These are phyloP conservation scores for Crotalus horridus DNA, from an alignment of 2,113 vertebrate genomes.

Conservation along the genomic window DNA sequence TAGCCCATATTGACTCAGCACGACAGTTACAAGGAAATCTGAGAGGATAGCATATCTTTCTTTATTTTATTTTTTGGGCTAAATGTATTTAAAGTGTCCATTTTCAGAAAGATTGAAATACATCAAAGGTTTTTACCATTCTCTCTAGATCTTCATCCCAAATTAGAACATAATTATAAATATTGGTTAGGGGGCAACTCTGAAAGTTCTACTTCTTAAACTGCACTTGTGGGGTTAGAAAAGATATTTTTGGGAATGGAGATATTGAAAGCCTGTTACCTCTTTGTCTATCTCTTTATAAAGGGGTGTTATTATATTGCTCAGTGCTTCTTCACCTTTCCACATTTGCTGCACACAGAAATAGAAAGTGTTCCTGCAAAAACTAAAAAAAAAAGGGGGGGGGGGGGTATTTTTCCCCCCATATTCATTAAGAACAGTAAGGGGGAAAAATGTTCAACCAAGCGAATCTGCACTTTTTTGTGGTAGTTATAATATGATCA, in stretches of 20 bases:
- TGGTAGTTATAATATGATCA: neutral
- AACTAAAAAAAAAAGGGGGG: neutral
- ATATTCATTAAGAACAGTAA: neutral
- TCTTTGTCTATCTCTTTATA: neutral
- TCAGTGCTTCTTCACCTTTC: neutral
- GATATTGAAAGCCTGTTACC: neutral
- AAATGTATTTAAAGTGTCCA: neutral
- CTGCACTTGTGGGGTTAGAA: neutral
- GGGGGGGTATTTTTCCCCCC: no score
- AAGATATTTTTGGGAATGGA: neutral
- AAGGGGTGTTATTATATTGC: neutral
- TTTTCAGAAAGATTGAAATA: conserved; percentile 7
- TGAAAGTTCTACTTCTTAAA: neutral
- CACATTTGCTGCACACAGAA: neutral
- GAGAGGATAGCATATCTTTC: neutral
- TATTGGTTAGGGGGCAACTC: neutral
- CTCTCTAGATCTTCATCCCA: neutral
- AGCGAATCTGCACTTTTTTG: neutral
- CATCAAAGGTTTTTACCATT: neutral
- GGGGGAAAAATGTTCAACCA: neutral
- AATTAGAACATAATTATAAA: neutral
- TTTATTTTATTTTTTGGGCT: neutral
- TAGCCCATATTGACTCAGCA: neutral
- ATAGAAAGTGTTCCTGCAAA: neutral
- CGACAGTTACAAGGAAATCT: neutral